Base-by-base conservation (phyloP, 1,140 invertebrate species). In the Myzus persicae region DNA sequence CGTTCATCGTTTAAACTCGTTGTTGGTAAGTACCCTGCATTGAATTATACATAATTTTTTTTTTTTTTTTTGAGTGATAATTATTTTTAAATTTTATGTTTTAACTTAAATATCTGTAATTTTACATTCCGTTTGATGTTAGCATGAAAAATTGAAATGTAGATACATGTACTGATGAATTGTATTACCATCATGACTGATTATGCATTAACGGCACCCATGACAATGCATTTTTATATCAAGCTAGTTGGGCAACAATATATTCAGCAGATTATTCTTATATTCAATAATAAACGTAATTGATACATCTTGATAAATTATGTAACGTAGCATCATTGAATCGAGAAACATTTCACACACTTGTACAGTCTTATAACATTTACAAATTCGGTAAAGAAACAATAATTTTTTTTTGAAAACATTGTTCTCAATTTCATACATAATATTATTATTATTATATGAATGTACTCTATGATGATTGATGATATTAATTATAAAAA, bases 261-360 rank as follows among this genome's bases (percentile, higher is more conserved):
- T 38, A 36, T 40, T 42, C 8, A 40, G 81, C 38, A 84, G 38
- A 84, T 84, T 36, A 84, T 84, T 42, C 38, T 26, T 38, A 42
- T 84, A 84, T 40, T 84, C 81, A 84, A 84, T 84, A 84, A 42
- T 84, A 24, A 84, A 84, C 6, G 24, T 84, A 42, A 40, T 84
- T 84, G 22, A 84, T 84, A 24, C 8, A 42, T 84, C 36, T 40
- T 84, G 81, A 84, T 84, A 40, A 40, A 84, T 40, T 36, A 84
- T 9, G 38, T 26, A 84, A 84, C 8, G 38, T 24, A 38, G 2
- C 20, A 40, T 38, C 24, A 26, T 8, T 84, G 36, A 26, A 84
- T 84, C 38, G 81, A 84, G 81, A 24, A 84, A 84, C 36, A 81
- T 38, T 42, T 67, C 59, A n/a, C 31, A 22, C 26, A 59, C 54